Evolutionary conservation across 2,113 vertebrate species (phyloP).

Genomic region (Prochilodus magdalenae): DNA sequence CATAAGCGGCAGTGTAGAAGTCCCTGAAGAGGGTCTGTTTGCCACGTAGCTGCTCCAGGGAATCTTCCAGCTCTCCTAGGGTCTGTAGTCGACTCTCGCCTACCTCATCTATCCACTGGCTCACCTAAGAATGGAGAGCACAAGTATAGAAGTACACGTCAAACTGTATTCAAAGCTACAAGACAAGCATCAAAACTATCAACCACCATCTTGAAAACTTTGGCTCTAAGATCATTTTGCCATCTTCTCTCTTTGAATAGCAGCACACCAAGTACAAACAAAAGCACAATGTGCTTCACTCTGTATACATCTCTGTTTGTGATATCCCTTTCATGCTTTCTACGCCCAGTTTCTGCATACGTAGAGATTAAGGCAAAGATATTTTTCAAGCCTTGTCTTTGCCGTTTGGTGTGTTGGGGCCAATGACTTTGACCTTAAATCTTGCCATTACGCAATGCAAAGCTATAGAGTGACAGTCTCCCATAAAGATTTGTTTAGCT

Average conservation of each 20-base stretch:
- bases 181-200: no score
- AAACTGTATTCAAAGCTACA: no score
- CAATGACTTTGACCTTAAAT: background rate
- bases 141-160: background rate
- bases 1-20: conserved; percentile 80
- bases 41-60: conserved; percentile 78
- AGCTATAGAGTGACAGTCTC: background rate
- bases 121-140: conserved; percentile 71
- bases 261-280: background rate
- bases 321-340: no score
- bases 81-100: conserved; percentile 79
- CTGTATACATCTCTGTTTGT: background rate
- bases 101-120: conserved; percentile 83
- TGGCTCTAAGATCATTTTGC: no score
- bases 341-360: background rate
- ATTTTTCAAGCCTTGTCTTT: no score
- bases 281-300: background rate
- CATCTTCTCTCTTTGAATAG: background rate
- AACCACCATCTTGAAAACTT: no score
- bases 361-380: background rate
- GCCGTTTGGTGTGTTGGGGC: no score
- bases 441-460: background rate
- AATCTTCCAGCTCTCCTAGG: conserved; percentile 72
- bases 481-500: background rate
- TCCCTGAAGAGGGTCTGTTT: conserved; percentile 79